Base-by-base conservation (phyloP, 2,113 vertebrate genomes). In the Nothocercus nigrocapillus region DNA sequence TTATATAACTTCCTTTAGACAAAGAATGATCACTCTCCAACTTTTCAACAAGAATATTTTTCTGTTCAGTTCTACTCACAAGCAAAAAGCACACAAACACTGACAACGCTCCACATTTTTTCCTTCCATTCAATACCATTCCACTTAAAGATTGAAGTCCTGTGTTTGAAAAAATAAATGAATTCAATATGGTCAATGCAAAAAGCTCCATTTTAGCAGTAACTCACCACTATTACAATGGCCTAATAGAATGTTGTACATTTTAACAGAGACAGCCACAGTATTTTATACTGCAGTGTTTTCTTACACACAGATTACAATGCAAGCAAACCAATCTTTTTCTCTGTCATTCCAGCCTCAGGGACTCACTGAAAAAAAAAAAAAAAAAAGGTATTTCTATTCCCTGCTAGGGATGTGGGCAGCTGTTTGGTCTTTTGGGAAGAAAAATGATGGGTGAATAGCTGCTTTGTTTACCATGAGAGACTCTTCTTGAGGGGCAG, bases 371-470 rank as follows among this genome's bases (percentile, higher is more conserved):
- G 14, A 3, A 6, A 2, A 45, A 45, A 45, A 18, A 45, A 45
- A 45, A 49, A 49, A 3, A 5, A 70, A 77, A 88, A 47, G 11
- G 2, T 13, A 85, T 51, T 93, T 90, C 73, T 93, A 73, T 79
- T 95, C 67, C 63, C 54, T 93, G 70, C 53, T 85, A 94, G 78
- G 77, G 79, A 93, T 80, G 47, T 68, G 72, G 63, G 51, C 67
- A 95, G 83, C 63, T 77, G 62, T 79, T 95, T 81, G 44, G 76
- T 83, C 40, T 82, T 76, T 53, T 8, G 21, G 51, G 64, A 89
- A 87, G 40, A 63, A 90, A 96, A 93, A 96, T 78, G 74, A 56
- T 38, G 76, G 19, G 36, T 91, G 89, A 94, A 94, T 90, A 91
- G 81, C 42, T 87, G 81, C 69, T 89, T 93, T 88, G 56, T 97